phyloP scores from a whole-genome alignment of 2,797 vertebrate species.

The Kryptolebias ocellatus region DNA sequence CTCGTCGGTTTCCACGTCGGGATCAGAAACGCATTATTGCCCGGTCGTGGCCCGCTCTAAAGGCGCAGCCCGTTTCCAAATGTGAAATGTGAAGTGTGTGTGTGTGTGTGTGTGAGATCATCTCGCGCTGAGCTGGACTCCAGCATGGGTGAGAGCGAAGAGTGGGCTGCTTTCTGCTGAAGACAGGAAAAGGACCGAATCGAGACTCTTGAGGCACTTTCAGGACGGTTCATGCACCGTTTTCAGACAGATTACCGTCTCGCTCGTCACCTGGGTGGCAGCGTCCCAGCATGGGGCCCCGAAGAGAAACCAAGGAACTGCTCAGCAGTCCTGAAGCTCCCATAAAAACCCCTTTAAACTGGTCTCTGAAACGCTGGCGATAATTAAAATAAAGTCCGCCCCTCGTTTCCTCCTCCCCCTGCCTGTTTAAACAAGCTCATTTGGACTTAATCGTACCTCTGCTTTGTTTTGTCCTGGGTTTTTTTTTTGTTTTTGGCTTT shows the following conservation, averaged over 20 bases:
- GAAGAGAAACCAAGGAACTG: conserved; percentile 69
- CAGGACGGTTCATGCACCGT: conserved; percentile 35
- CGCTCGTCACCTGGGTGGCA: conserved; percentile 72
- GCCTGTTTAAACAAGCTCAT: conserved; percentile 43
- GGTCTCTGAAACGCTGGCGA: conserved; percentile 67
- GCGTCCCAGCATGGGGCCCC: conserved; percentile 69
- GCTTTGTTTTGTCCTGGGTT: conserved; percentile 36
- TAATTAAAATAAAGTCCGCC: conserved; percentile 67
- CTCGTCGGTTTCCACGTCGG: conserved; percentile 19
- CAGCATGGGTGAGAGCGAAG: conserved; percentile 25
- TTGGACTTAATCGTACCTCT: conserved; percentile 46
- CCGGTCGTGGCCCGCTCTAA: conserved; percentile 10
- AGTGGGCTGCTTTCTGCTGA: conserved; percentile 51
- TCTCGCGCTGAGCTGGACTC: conserved; percentile 33
- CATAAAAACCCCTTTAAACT: conserved; percentile 69
- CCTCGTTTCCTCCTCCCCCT: conserved; percentile 17
- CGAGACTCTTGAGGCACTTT: conserved; percentile 46
- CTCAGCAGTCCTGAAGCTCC: conserved; percentile 68
- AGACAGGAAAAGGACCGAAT: conserved; percentile 51
- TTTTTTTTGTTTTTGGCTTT: conserved; percentile 6
- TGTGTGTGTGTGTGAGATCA: conserved; percentile 17
- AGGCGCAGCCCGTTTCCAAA: conserved; percentile 14
- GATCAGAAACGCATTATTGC: conserved; percentile 20
- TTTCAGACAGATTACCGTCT: conserved; percentile 52
- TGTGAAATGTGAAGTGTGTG: conserved; percentile 29